Base-by-base conservation (phyloP, 2,797 vertebrate genomes). In the Anableps anableps region DNA sequence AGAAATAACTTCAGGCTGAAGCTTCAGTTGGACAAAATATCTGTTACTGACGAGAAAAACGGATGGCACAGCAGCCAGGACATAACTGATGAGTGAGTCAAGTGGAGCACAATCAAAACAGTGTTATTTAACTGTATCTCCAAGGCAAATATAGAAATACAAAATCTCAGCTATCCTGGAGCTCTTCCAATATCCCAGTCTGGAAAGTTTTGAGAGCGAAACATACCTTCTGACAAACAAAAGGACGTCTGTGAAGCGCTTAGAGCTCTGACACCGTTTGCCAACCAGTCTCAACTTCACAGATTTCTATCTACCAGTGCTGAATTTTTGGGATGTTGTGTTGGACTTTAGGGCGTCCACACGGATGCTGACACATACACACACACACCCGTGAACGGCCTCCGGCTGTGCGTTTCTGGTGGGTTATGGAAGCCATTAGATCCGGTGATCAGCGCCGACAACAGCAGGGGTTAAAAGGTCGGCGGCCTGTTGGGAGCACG, bases 381-480 rank as follows among this genome's bases (percentile, higher is more conserved):
- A 26, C 45, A 26, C 34, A 45, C 53, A 68, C 76, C 48, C 58
- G 72, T 53, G 36, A 29, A 76, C 72, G 72, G 29, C 80, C 75
- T 17, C 2, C 70, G 11, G 68, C 77, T 77, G 84, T 74, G 80
- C 68, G 77, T 85, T 72, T 87, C 85, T 85, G 79, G 74, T 72
- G 77, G n/a, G 76, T 81, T 87, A 90, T 92, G 91, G 91, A 92
- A 91, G 88, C 89, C 85, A 90, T 92, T 93, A 92, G 85, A 93
- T 90, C 85, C 80, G 72, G 89, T 84, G 88, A 81, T 26, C 84
- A 5, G 79, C 21, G 13, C 82, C 43, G 82, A 92, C 88, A 91
- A 89, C 80, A 73, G 90, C 74, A 31, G 3, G 80, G 91, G 91
- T 87, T 5, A 76, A 83, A 83, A 83, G 91, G 91, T 90, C 72